Percentiles rank a stretch among this genome's conserved stretches.
Evolutionary conservation across 2,888 invertebrate genomes (phyloP).

Genomic region (Neoitamus cyanurus): DNA sequence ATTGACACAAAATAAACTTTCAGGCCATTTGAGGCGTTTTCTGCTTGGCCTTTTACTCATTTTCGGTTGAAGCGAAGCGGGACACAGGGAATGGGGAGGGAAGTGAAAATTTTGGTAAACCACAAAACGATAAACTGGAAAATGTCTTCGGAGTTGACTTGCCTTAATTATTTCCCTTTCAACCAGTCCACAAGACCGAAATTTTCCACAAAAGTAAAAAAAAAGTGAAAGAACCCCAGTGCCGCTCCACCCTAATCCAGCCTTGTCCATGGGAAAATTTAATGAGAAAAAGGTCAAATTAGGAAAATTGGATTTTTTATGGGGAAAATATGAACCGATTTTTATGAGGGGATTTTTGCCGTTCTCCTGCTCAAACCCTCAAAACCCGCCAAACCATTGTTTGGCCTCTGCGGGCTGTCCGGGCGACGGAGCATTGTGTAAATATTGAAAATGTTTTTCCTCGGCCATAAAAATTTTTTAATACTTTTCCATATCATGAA

Average conservation of each 20-base stretch:
- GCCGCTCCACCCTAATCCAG: not conserved
- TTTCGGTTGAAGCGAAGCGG: not conserved
- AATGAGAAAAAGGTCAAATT: slow-evolving; percentile 44
- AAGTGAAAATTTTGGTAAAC: not conserved
- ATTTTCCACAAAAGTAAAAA: not conserved
- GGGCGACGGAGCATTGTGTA: not conserved
- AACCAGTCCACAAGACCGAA: not conserved
- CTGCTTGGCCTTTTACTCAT: not conserved
- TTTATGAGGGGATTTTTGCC: slow-evolving; percentile 8
- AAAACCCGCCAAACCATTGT: not conserved
- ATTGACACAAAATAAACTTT: slow-evolving; percentile 46
- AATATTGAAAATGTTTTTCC: not conserved
- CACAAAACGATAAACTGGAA: slow-evolving; percentile 11
- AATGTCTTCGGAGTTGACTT: slow-evolving; percentile 27
- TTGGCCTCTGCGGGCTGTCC: not conserved
- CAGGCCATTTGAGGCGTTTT: slow-evolving; percentile 37
- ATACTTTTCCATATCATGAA: not conserved
- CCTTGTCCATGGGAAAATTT: slow-evolving; percentile 11
- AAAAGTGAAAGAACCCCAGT: not conserved
- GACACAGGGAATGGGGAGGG: not conserved
- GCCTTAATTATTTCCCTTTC: slow-evolving; percentile 36
- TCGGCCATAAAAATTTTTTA: not conserved
- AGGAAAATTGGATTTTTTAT: slow-evolving; percentile 39
- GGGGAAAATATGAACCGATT: slow-evolving; percentile 27
- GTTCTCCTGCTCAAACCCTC: not conserved